These are phyloP conservation scores for Sus cebifrons DNA, from an alignment of 2,797 vertebrate species.

Conservation along the genomic window DNA sequence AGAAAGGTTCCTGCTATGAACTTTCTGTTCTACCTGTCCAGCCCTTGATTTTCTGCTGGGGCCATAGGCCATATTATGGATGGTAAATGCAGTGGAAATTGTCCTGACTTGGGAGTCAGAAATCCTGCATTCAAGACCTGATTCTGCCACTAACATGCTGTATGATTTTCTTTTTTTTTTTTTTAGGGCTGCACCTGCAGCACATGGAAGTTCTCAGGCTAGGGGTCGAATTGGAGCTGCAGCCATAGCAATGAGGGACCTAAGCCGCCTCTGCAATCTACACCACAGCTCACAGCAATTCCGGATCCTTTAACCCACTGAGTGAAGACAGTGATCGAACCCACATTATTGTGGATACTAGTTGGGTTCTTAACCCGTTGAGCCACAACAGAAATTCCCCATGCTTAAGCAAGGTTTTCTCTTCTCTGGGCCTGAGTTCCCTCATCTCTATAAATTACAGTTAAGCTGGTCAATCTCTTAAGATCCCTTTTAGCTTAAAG, in stretches of 20 bases:
- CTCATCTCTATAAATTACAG: slow-evolving; percentile 15
- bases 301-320: too few relatives aligned
- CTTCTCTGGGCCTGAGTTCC: slow-evolving; percentile 46
- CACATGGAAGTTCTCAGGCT: too few relatives aligned
- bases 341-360: too few relatives aligned
- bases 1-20: background rate
- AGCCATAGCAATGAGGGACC: too few relatives aligned
- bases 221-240: too few relatives aligned
- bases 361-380: too few relatives aligned
- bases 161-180: background rate
- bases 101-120: slow-evolving; percentile 35
- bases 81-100: background rate
- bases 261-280: too few relatives aligned
- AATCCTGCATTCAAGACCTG: slow-evolving; percentile 47
- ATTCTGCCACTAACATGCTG: slow-evolving; percentile 44
- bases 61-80: background rate
- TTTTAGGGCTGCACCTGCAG: too few relatives aligned
- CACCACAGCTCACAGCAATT: too few relatives aligned
- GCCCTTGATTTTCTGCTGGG: slow-evolving; percentile 35
- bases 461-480: slow-evolving; percentile 44
- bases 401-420: slow-evolving; percentile 18
- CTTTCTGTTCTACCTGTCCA: slow-evolving; percentile 13
- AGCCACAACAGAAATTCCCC: too few relatives aligned
- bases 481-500: slow-evolving; percentile 30
- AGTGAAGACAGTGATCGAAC: too few relatives aligned